These are phyloP conservation scores for Dicycla oo DNA, from an alignment of 2,888 invertebrate genomes.

Conservation along the genomic window DNA sequence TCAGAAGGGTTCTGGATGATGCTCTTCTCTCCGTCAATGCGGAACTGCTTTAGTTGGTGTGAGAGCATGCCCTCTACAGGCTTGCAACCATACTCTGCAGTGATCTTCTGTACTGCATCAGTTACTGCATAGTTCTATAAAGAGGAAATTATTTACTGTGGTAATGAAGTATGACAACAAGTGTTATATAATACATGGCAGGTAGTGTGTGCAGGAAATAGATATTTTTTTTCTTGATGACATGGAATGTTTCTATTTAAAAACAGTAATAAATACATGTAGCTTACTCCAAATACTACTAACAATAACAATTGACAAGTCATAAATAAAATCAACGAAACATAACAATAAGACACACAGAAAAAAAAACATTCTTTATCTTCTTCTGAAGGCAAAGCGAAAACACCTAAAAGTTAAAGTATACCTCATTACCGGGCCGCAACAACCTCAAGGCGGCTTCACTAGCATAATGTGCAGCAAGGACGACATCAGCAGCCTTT, in stretches of 20 bases:
- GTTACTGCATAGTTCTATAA: conserved; percentile 97
- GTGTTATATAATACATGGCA: conserved; percentile 15
- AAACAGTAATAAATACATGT: conserved; percentile 16
- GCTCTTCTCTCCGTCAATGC: conserved; percentile 98
- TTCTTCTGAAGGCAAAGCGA: conserved; percentile 29
- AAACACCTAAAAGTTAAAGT: conserved; percentile 45
- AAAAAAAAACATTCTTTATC: conserved; percentile 6
- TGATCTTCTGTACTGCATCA: conserved; percentile 97
- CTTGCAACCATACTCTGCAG: conserved; percentile 98
- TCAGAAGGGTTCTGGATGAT: conserved; percentile 97
- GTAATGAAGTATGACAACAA: conserved; percentile 7
- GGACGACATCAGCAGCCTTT: conserved; percentile 97
- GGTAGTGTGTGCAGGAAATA: not conserved
- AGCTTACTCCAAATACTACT: not conserved
- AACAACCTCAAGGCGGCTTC: conserved; percentile 98
- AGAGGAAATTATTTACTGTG: conserved; percentile 2
- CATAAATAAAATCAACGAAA: not conserved
- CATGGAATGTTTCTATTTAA: conserved; percentile 7
- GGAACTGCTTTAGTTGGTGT: conserved; percentile 98
- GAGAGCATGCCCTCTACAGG: conserved; percentile 99
- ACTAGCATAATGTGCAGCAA: conserved; percentile 98
- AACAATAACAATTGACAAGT: not conserved
- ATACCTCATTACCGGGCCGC: conserved; percentile 97
- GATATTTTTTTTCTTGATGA: not conserved
- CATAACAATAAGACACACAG: not conserved